Conservation (phyloP, 2,113 vertebrate species). For the Scomber scombrus region DNA sequence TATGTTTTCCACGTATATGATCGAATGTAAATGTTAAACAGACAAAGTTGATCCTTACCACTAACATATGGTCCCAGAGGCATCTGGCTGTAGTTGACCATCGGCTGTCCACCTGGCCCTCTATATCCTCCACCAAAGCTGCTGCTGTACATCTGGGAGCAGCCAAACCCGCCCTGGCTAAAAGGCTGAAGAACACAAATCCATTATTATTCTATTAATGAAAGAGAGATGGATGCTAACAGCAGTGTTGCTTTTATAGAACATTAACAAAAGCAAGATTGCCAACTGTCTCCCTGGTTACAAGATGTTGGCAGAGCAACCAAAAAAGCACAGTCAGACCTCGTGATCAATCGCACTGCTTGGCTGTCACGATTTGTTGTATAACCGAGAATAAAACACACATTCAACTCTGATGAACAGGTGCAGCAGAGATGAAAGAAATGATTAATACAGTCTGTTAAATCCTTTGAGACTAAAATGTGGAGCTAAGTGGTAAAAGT, state of each 20-base stretch:
- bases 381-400: constrained; percentile 36
- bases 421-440: constrained; percentile 28
- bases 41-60: constrained; percentile 82
- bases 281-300: constrained; percentile 33
- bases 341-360: not conserved
- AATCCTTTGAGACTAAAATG: constrained; percentile 28
- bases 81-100: constrained; percentile 99
- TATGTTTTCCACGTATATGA: not conserved
- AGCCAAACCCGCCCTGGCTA: constrained; percentile 90
- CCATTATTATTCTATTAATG: not conserved
- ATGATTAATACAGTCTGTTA: constrained; percentile 8
- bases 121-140: constrained; percentile 92
- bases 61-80: constrained; percentile 97
- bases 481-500: constrained; percentile 33
- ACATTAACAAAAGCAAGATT: not conserved
- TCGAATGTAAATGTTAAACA: not conserved
- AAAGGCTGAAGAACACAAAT: constrained; percentile 79
- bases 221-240: no score
- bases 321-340: constrained; percentile 18
- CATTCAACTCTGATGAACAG: constrained; percentile 11
- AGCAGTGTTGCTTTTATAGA: not conserved
- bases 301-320: constrained; percentile 50
- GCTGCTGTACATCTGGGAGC: constrained; percentile 94
- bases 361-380: constrained; percentile 17
- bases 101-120: constrained; percentile 90